Conservation (phyloP, 1,140 invertebrate species). For the Drosophila ananassae region DNA sequence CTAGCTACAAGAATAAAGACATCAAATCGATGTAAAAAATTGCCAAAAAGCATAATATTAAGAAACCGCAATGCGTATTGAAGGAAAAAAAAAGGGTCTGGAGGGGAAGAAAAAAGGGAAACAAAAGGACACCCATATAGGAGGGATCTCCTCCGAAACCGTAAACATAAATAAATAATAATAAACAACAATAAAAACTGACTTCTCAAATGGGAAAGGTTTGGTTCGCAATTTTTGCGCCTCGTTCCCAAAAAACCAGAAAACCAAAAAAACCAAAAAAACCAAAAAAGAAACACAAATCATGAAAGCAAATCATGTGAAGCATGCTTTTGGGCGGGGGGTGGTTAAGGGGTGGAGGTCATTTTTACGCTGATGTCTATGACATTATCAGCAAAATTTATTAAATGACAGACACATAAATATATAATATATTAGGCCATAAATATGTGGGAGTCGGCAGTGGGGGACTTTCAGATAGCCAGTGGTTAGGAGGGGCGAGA, state of each 20-base stretch:
- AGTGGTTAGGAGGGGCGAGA: no score
- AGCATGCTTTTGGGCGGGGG: not conserved
- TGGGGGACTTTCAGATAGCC: slow-evolving; percentile 17
- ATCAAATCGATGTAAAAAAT: not conserved
- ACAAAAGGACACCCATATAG: not conserved
- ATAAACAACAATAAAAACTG: slow-evolving; percentile 52
- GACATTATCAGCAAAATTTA: slow-evolving; percentile 66
- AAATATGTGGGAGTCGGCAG: slow-evolving; percentile 34
- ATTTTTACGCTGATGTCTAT: slow-evolving; percentile 66
- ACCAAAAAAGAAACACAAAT: slow-evolving; percentile 42
- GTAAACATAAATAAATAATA: slow-evolving; percentile 50
- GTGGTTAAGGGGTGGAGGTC: slow-evolving; percentile 15
- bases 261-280: slow-evolving; percentile 14
- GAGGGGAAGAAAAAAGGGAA: not conserved
- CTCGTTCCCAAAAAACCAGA: slow-evolving; percentile 9
- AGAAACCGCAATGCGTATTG: slow-evolving; percentile 4
- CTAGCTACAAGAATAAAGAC: not conserved
- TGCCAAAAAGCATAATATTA: not conserved
- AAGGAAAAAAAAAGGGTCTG: not conserved
- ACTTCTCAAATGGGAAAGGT: slow-evolving; percentile 25
- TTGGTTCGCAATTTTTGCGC: not conserved
- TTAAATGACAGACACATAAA: slow-evolving; percentile 67
- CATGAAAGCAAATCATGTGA: slow-evolving; percentile 46
- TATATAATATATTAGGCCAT: slow-evolving; percentile 66
- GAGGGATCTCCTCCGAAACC: not conserved